Evolutionary conservation across 1,140 invertebrate genomes (phyloP).

Genomic region (Tetramorium parvispinum): DNA sequence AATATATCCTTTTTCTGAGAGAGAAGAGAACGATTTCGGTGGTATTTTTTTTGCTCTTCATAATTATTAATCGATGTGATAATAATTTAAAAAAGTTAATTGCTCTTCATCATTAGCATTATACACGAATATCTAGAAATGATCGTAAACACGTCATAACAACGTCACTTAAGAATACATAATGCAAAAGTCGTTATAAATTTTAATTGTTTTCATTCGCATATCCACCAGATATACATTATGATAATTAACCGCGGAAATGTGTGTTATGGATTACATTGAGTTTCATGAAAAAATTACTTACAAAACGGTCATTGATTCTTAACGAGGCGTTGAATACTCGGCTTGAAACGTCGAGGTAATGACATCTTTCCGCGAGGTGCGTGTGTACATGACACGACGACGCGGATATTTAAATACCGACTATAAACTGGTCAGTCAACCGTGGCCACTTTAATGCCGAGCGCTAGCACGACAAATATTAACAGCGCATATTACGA

Average conservation of each 20-base stretch:
- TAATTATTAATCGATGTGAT: not conserved
- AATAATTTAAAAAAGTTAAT: constrained; percentile 6
- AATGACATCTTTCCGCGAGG: constrained; percentile 62
- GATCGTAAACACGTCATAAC: not conserved
- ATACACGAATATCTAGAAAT: not conserved
- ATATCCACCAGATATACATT: not conserved
- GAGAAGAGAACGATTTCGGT: not conserved
- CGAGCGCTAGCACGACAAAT: constrained; percentile 71
- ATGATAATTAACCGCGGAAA: constrained; percentile 30
- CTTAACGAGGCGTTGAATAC: constrained; percentile 51
- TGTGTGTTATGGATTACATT: not conserved
- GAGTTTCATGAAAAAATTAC: not conserved
- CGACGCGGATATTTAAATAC: constrained; percentile 66
- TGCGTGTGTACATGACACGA: constrained; percentile 31
- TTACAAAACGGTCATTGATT: constrained; percentile 25
- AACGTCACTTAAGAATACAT: not conserved
- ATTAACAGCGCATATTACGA: constrained; percentile 75
- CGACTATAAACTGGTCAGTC: constrained; percentile 61
- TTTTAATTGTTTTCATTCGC: not conserved
- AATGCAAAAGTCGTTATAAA: not conserved
- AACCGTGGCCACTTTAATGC: constrained; percentile 46
- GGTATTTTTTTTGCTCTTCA: not conserved
- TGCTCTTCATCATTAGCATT: not conserved
- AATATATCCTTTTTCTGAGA: not conserved
- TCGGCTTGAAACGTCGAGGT: constrained; percentile 22